Evolutionary conservation across 2,113 vertebrate genomes (phyloP), one percentile per base, ranked within the genome.

Genomic region (Hemichromis elongatus): DNA sequence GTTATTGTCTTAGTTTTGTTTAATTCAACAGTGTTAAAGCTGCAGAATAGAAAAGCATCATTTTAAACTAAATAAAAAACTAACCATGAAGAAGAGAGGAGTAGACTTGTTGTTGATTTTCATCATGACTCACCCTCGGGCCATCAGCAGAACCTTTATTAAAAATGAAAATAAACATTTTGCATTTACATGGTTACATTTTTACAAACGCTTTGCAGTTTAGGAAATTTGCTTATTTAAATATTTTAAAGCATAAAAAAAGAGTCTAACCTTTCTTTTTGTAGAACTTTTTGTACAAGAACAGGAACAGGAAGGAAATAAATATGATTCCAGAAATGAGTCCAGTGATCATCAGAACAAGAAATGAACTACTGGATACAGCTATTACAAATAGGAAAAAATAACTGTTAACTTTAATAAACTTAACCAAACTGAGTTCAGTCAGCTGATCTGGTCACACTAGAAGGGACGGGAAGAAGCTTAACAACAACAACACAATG

Each of bases 101-200:
- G 26, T 52, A 75, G 2, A 75, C 42, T 11, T 75, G 70, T 9
- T 75, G 68, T 28, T 52, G 42, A 28, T 28, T 28, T 50, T 75
- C 45, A 75, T 0, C 0, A 0, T 50, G 42, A 14, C 11, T 50
- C 24, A 50, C 24, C 6, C 9, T 50, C 45, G 19, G 70, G 1
- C 30, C 6, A 3, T 6, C 18, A 12, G 42, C 5, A 28, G 21
- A 26, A 50, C 42, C 24, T 75, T 30, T 47, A 18, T 75, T 37
- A 75, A 9, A 6, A 54, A 21, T 12, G 2, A 18, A 73, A 28
- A 6, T 10, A 33, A 59, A 33, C 56, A 57, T 0, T 0, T 57
- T 9, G 0, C 4, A 0, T 57, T 56, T 13, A 56, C 0, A 56
- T 26, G 0, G 54, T 53, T n/a, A 26, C 4, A 55, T 0, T 55